phyloP scores from a whole-genome alignment of 2,797 vertebrate genomes.

The Anomalospiza imberbis region DNA sequence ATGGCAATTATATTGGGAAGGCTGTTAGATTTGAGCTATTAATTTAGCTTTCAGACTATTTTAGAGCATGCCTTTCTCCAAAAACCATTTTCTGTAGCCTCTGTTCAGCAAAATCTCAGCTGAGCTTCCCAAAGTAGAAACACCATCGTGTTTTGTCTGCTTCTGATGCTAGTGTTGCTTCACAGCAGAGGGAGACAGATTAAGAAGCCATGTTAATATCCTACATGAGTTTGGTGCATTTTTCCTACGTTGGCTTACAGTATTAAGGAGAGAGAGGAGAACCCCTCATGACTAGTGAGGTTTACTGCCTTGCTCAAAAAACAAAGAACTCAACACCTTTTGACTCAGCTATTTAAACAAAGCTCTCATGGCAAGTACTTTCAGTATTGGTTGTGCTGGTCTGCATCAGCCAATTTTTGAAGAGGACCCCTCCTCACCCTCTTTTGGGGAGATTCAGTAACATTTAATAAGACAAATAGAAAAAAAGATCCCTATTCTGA shows the following conservation, averaged over 20 bases:
- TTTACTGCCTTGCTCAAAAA: neutral
- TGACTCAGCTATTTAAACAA: neutral
- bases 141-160: neutral
- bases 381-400: neutral
- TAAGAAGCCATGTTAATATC: neutral
- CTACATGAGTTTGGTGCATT: neutral
- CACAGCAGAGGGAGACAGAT: neutral
- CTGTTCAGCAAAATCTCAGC: neutral
- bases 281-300: neutral
- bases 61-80: neutral
- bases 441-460: neutral
- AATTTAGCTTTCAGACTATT: neutral
- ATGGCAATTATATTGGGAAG: neutral
- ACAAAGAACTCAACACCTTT: neutral
- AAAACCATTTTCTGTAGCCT: neutral
- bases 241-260: neutral
- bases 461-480: neutral
- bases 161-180: neutral
- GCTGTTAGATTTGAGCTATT: neutral
- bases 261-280: neutral
- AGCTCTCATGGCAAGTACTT: neutral
- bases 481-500: neutral
- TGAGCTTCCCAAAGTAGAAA: neutral
- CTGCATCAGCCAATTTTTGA: neutral
- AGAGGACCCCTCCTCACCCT: accelerated